Conservation (phyloP, 2,113 vertebrate species). For the Triplophysa siluroides region DNA sequence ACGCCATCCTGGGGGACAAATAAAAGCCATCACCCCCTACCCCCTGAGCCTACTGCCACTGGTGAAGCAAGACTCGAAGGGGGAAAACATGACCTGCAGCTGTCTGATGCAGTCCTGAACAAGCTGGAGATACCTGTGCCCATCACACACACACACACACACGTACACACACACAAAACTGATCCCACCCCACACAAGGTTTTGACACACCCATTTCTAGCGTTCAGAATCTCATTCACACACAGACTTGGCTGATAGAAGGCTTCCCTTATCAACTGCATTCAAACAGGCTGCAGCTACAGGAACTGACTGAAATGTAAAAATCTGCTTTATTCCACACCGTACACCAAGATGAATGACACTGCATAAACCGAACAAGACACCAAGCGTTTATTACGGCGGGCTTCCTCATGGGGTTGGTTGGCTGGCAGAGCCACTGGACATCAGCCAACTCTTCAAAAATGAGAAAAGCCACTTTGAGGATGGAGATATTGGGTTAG, state of each 20-base stretch:
- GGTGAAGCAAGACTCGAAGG: constrained; percentile 77
- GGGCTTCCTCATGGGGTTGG: constrained; percentile 70
- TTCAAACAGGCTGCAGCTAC: constrained; percentile 65
- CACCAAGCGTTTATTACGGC: constrained; percentile 65
- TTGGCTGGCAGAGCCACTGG: constrained; percentile 64
- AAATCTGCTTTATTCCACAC: constrained; percentile 58
- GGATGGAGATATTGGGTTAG: constrained; percentile 63
- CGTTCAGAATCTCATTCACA: constrained; percentile 22
- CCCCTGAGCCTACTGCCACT: constrained; percentile 73
- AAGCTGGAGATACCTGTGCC: constrained; percentile 50
- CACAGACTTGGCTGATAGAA: constrained; percentile 71
- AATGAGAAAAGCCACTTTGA: constrained; percentile 66
- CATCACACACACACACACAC: constrained; percentile 11
- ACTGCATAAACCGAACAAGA: constrained; percentile 63
- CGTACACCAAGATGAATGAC: constrained; percentile 68
- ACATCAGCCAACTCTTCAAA: constrained; percentile 62
- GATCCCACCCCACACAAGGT: constrained; percentile 52
- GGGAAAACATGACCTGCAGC: constrained; percentile 79
- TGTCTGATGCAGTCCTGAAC: constrained; percentile 60
- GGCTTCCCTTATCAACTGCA: constrained; percentile 67
- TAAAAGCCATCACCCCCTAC: constrained; percentile 74
- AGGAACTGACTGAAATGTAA: constrained; percentile 62
- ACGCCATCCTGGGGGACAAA: constrained; percentile 94
- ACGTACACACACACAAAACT: constrained; percentile 14
- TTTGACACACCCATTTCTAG: constrained; percentile 30